Conservation (phyloP, 2,113 vertebrate genomes). For the Paradisaea rubra region DNA sequence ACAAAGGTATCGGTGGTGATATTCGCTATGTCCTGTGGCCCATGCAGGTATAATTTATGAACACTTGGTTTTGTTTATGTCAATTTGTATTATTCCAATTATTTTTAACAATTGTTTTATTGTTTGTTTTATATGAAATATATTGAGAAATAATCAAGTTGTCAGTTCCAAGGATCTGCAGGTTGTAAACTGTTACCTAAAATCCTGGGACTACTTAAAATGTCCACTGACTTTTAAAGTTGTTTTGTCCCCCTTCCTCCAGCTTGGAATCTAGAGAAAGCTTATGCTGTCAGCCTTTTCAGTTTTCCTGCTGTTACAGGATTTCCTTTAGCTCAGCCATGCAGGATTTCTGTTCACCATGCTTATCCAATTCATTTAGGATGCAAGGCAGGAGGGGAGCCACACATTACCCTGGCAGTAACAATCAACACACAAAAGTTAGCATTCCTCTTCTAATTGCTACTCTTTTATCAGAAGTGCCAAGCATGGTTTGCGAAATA, state of each 20-base stretch:
- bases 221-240: neutral
- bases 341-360: neutral
- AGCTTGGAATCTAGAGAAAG: neutral
- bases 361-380: neutral
- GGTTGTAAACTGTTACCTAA: neutral
- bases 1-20: constrained; percentile 15
- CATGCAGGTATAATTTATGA: constrained; percentile 63
- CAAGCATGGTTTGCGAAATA: neutral
- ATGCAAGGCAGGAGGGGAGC: neutral
- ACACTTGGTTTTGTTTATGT: neutral
- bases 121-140: neutral
- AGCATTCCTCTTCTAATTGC: neutral
- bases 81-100: neutral
- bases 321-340: neutral
- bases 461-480: neutral
- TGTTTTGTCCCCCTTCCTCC: neutral
- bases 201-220: neutral
- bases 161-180: neutral
- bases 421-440: neutral
- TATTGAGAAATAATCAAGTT: neutral
- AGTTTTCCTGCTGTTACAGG: neutral
- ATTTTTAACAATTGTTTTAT: neutral
- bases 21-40: constrained; percentile 72
- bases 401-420: neutral
- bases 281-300: neutral